A percentile compares a stretch with the other conserved stretches of the same genome.
These are phyloP conservation scores for Salvelinus sp. DNA, from an alignment of 2,113 vertebrate species.

Conservation along the genomic window DNA sequence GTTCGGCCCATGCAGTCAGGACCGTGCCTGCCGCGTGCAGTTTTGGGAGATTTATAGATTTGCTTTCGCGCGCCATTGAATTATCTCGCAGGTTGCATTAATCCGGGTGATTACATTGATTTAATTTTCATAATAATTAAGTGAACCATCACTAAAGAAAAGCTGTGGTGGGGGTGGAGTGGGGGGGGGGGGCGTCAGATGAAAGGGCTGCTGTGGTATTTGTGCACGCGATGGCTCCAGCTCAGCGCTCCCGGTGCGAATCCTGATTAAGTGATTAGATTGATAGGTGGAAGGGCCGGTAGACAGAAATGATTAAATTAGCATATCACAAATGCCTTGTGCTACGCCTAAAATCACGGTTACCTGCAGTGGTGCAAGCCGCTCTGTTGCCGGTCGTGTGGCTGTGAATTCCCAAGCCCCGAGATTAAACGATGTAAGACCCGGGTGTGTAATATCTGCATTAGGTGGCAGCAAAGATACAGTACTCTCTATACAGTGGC, in stretches of 20 bases:
- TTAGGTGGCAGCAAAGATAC: conserved; percentile 85
- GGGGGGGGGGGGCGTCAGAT: conserved; percentile 41
- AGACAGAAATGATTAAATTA: conserved; percentile 79
- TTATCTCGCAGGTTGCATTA: conserved; percentile 75
- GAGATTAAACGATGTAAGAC: conserved; percentile 53
- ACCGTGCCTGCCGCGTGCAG: conserved; percentile 44
- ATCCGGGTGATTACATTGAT: conserved; percentile 76
- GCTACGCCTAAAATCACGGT: conserved; percentile 56
- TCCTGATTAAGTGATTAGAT: conserved; percentile 76
- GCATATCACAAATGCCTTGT: conserved; percentile 71
- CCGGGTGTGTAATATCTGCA: conserved; percentile 64
- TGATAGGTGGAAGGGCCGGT: conserved; percentile 69
- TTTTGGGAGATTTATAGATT: conserved; percentile 72
- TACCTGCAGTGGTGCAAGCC: conserved; percentile 50
- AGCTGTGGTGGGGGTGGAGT: conserved; percentile 26
- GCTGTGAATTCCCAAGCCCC: conserved; percentile 53
- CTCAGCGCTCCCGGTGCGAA: conserved; percentile 50
- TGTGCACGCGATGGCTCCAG: conserved; percentile 37
- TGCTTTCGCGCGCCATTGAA: conserved; percentile 66
- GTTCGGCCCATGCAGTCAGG: conserved; percentile 19
- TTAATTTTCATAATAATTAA: conserved; percentile 81
- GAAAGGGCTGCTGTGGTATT: conserved; percentile 59
- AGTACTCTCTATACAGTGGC: conserved; percentile 43
- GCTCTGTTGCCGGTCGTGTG: conserved; percentile 2
- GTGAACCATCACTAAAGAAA: conserved; percentile 77